Evolutionary conservation across 1,140 invertebrate genomes (phyloP), one percentile per base, ranked within the genome.

Genomic region (Hylaeus volcanicus): DNA sequence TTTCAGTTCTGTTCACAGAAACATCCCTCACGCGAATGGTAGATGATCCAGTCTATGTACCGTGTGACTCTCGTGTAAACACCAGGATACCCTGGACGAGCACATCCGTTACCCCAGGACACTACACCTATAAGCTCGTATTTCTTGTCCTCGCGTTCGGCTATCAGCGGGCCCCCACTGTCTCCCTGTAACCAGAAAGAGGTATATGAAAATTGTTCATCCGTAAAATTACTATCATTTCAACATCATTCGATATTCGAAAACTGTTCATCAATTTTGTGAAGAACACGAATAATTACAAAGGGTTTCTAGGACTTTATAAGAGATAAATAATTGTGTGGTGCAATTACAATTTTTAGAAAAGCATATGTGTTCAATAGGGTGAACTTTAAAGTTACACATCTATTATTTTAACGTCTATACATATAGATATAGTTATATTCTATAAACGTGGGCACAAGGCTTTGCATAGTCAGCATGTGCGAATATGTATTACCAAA

Each of bases 151-250:
- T 95, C 93, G 89, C 95, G 94, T 91, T 96, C 94, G 1, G 95
- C 93, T 9, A 98, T 95, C 15, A 98, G 91, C 3, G 98, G 98
- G n/a, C 97, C 97, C 75, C 98, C 98, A 86, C 97, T 98, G 91
- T 99, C 98, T 37, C 98, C 98, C 96, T 98, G 91, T 77, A 94
- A 80, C 39, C 1, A n/a, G 43, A 51, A 51, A 60, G 5, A 61
- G 41, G 26, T 65, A 48, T 5, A 12, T 65, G 41, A 61, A 11
- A 64, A 72, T 0, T 61, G 3, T 15, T 63, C n/a, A 41, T 51
- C 2, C 60, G 2, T 3, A 12, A 8, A 5, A 51, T 51, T 2
- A 0, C 51, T 39, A 6, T 8, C 8, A 48, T 48, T 8, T 48
- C 45, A 48, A 48, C 5, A 48, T 8, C 1, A 45, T 58, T 2